Evolutionary conservation across 2,888 invertebrate species (phyloP).

Genomic region (Agonopterix subpropinquella): DNA sequence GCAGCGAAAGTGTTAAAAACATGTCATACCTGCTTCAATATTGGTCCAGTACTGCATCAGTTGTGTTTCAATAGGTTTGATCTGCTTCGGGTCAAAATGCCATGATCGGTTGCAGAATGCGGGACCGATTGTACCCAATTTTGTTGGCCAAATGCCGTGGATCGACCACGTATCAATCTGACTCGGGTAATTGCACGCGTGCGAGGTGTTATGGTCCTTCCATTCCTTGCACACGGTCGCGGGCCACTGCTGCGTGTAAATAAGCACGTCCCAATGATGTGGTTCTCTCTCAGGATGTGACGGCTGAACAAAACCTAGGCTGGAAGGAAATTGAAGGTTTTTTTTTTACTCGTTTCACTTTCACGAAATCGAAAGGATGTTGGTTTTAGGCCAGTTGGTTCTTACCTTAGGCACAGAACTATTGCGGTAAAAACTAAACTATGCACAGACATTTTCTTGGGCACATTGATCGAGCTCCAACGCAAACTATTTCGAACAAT

Average conservation of each 20-base stretch:
- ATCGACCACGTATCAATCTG: conserved; percentile 82
- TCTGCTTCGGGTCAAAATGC: conserved; percentile 77
- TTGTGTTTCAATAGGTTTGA: conserved; percentile 74
- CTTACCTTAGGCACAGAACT: too few species aligned
- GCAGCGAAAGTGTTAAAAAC: too few species aligned
- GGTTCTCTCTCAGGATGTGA: conserved; percentile 6
- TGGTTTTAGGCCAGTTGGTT: too few species aligned
- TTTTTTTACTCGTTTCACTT: too few species aligned
- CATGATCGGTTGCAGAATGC: conserved; percentile 81
- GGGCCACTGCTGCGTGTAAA: conserved; percentile 90
- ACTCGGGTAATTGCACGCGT: conserved; percentile 79
- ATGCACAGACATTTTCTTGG: too few species aligned
- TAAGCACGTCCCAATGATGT: conserved; percentile 77
- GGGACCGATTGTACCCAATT: conserved; percentile 80
- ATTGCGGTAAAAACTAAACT: too few species aligned
- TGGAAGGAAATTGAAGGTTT: conserved; percentile 14
- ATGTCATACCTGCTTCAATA: conserved; percentile 74
- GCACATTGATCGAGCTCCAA: too few species aligned
- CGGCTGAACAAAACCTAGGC: conserved; percentile 16
- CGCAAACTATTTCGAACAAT: too few species aligned
- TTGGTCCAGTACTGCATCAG: conserved; percentile 83
- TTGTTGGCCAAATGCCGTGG: conserved; percentile 90
- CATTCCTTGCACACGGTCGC: conserved; percentile 79
- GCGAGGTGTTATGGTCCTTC: conserved; percentile 75
- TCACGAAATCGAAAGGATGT: not conserved